Percentiles rank a stretch among this genome's conserved stretches.
phyloP scores from a whole-genome alignment of 2,113 vertebrate species.

The Catharus fuscescens region DNA sequence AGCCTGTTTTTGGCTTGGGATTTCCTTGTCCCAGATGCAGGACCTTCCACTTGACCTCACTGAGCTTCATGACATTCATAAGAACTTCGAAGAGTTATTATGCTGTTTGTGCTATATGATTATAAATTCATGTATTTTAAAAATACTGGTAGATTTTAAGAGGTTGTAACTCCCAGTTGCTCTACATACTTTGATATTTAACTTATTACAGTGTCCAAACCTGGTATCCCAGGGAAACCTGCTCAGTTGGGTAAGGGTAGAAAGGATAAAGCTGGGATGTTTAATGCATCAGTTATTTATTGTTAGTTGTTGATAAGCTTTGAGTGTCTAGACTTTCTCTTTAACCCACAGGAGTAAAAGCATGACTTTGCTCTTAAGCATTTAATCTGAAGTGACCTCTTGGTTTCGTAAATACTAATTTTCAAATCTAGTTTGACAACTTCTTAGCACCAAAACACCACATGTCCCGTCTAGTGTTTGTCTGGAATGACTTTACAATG shows the following conservation, averaged over 20 bases:
- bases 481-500: not conserved
- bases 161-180: not conserved
- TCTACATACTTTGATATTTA: not conserved
- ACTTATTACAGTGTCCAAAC: not conserved
- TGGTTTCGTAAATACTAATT: not conserved
- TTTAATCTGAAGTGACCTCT: not conserved
- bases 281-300: not conserved
- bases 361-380: not conserved
- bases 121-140: not conserved
- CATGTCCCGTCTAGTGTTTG: not conserved
- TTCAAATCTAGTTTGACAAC: not conserved
- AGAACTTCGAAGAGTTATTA: not conserved
- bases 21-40: not conserved
- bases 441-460: not conserved
- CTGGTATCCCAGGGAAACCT: not conserved
- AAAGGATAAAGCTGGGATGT: not conserved
- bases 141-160: not conserved
- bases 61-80: not conserved
- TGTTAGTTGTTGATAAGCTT: not conserved
- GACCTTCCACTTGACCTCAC: not conserved
- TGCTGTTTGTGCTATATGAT: not conserved
- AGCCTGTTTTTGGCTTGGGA: not conserved
- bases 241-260: not conserved
- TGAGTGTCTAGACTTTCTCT: not conserved
- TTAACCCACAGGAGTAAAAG: not conserved